These are phyloP conservation scores for Dichetophora obliterata DNA, from an alignment of 2,888 invertebrate species.

Conservation along the genomic window DNA sequence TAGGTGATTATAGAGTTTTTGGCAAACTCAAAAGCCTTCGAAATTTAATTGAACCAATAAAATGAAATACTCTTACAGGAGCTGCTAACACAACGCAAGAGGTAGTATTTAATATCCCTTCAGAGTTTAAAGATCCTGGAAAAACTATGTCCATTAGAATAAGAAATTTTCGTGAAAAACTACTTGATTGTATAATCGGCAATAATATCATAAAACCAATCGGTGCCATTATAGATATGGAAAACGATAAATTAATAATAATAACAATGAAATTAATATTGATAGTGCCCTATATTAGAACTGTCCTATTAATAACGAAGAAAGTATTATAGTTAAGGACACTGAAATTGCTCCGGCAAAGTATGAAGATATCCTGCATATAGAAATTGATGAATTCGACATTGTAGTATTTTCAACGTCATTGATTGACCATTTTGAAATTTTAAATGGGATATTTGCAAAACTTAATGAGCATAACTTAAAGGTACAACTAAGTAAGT, in stretches of 20 bases:
- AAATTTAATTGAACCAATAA: neutral
- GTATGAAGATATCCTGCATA: neutral
- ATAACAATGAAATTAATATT: no score
- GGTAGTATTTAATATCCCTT: neutral
- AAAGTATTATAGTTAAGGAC: neutral
- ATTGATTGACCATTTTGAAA: slow-evolving; percentile 33
- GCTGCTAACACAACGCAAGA: neutral
- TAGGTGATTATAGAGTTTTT: neutral
- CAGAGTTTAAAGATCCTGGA: neutral
- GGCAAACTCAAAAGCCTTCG: neutral
- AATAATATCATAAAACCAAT: neutral
- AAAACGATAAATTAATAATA: neutral
- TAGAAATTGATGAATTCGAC: slow-evolving; percentile 30
- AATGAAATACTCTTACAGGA: neutral
- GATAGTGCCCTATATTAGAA: no score
- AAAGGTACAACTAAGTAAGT: slow-evolving; percentile 37
- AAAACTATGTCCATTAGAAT: neutral
- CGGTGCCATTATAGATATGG: neutral
- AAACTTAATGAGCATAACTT: slow-evolving; percentile 8
- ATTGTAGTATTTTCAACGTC: slow-evolving; percentile 37
- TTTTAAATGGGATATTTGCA: slow-evolving; percentile 26
- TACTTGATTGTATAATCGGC: neutral
- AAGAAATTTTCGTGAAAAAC: neutral
- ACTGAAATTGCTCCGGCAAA: neutral
- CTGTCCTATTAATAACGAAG: neutral